Evolutionary conservation across 2,888 invertebrate species (phyloP).

Genomic region (Drosophila buzzatii): DNA sequence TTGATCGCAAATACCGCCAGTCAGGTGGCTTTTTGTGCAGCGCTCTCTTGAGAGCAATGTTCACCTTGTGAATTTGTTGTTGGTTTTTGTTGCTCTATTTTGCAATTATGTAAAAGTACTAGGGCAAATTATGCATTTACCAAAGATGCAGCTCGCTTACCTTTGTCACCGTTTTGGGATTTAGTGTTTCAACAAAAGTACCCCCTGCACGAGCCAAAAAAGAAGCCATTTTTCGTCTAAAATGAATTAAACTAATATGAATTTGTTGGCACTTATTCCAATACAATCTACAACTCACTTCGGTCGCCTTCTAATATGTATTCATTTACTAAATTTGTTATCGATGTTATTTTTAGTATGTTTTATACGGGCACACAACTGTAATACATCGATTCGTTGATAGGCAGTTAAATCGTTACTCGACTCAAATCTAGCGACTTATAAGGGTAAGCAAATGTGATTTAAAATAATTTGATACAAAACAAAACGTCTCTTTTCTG

Average conservation of each 20-base stretch:
- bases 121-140: constrained; percentile 36
- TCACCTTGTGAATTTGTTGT: constrained; percentile 51
- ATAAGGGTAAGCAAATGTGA: not conserved
- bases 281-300: constrained; percentile 37
- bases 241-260: constrained; percentile 31
- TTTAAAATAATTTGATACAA: not conserved
- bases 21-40: constrained; percentile 45
- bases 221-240: constrained; percentile 89
- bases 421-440: not conserved
- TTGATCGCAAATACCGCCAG: constrained; percentile 37
- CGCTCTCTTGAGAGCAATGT: constrained; percentile 12
- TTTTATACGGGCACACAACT: constrained; percentile 40
- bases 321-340: constrained; percentile 26
- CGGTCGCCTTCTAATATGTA: constrained; percentile 37
- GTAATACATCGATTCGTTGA: constrained; percentile 9
- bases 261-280: constrained; percentile 30
- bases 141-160: constrained; percentile 85
- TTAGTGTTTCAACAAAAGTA: constrained; percentile 88
- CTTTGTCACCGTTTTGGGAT: constrained; percentile 90
- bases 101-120: constrained; percentile 80
- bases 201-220: constrained; percentile 90
- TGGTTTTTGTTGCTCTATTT: constrained; percentile 41
- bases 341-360: constrained; percentile 41
- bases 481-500: not conserved
- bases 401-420: constrained; percentile 4